Conservation (phyloP, 92 coral and sea anemone species). For the Epizoanthus illoricatus region DNA sequence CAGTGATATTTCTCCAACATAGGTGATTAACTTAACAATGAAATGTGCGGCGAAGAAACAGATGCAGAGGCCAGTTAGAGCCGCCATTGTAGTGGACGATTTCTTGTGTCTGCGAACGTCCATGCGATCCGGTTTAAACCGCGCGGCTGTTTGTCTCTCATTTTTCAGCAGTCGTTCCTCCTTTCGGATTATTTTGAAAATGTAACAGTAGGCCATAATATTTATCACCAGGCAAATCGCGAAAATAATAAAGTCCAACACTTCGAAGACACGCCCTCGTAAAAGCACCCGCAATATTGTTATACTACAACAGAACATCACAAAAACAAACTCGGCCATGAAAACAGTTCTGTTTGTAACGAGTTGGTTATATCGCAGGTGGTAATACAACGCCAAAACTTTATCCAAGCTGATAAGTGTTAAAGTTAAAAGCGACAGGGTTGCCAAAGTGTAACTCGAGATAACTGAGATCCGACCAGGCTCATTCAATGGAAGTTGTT, state of each 20-base stretch:
- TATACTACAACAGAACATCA: conserved; percentile 12
- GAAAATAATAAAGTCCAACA: conserved; percentile 19
- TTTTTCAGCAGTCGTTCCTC: background rate
- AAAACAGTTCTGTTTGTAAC: conserved; percentile 9
- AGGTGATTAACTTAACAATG: conserved; percentile 18
- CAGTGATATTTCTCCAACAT: conserved; percentile 14
- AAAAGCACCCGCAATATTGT: conserved; percentile 6
- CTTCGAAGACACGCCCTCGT: conserved; percentile 1
- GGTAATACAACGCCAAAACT: background rate
- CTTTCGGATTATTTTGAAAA: conserved; percentile 26
- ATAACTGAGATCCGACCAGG: conserved; percentile 33
- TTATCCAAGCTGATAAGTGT: conserved; percentile 36
- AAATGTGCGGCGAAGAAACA: conserved; percentile 25
- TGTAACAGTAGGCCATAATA: conserved; percentile 19
- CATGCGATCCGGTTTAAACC: conserved; percentile 15
- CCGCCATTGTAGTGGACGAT: conserved; percentile 32
- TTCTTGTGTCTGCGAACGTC: conserved; percentile 33
- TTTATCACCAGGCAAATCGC: conserved; percentile 15
- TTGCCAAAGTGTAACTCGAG: conserved; percentile 23
- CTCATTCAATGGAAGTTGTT: background rate
- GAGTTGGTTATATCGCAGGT: conserved; percentile 17
- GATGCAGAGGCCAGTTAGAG: conserved; percentile 7
- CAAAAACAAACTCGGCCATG: background rate
- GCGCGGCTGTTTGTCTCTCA: conserved; percentile 30
- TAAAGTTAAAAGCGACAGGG: conserved; percentile 17